These are phyloP conservation scores for Prolemur simus DNA, from an alignment of 2,113 vertebrate genomes.

Conservation along the genomic window DNA sequence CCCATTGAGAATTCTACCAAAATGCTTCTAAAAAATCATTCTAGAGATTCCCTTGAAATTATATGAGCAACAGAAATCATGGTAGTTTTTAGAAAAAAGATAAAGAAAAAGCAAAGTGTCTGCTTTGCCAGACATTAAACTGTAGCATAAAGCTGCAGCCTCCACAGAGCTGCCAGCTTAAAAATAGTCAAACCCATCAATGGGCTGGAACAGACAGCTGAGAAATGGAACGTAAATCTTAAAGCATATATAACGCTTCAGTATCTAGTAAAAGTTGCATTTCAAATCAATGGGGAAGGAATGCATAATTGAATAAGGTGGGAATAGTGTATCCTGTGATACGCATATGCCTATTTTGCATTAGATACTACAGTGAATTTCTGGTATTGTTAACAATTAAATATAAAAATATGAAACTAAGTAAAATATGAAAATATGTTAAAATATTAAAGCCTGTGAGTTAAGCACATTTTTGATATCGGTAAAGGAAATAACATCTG, in stretches of 20 bases:
- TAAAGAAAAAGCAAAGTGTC: background rate
- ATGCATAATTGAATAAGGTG: background rate
- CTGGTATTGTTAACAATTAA: background rate
- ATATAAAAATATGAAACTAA: background rate
- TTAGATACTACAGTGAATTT: background rate
- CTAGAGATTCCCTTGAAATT: background rate
- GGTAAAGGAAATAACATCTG: background rate
- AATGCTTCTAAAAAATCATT: background rate
- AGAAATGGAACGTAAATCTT: background rate
- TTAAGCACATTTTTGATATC: background rate
- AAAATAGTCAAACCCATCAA: no score
- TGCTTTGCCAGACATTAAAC: background rate
- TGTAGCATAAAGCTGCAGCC: background rate
- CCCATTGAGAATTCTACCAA: no score
- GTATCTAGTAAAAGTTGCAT: rapidly evolving
- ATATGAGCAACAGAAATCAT: background rate
- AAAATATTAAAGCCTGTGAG: background rate
- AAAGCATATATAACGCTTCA: background rate
- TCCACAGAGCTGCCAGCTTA: background rate
- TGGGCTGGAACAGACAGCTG: background rate
- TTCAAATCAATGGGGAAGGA: background rate
- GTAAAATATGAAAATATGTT: background rate
- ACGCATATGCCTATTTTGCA: background rate
- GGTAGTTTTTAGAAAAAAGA: background rate
- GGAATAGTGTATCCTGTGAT: background rate